A percentile compares a stretch with the other conserved stretches of the same genome.
phyloP scores from a whole-genome alignment of 2,113 vertebrate species.

The Columba janthina region DNA sequence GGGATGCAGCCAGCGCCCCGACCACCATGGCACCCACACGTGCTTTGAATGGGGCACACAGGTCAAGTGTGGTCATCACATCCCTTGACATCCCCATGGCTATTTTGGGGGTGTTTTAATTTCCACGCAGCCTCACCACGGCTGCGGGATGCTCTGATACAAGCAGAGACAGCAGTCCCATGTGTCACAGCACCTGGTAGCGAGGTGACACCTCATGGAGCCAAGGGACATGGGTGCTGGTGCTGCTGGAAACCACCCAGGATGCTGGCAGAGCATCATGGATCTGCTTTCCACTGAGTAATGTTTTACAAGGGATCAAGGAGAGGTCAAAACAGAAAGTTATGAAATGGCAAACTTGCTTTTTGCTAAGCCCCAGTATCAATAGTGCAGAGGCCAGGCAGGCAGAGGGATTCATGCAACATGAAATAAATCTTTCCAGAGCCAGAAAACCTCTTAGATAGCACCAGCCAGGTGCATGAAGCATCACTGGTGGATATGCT shows the following conservation, averaged over 20 bases:
- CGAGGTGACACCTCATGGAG: accelerated
- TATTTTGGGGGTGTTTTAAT: accelerated
- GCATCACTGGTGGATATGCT: not conserved
- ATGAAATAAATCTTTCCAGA: not conserved
- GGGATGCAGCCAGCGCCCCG: not conserved
- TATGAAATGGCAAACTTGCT: not conserved
- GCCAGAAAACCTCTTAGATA: not conserved
- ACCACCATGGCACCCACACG: not conserved
- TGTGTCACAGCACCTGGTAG: accelerated
- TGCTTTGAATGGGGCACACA: accelerated
- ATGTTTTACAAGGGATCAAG: not conserved
- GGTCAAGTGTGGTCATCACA: accelerated
- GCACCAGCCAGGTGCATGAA: not conserved
- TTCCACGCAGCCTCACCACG: not conserved
- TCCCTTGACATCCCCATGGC: not conserved
- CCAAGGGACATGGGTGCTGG: not conserved
- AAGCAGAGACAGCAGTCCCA: not conserved
- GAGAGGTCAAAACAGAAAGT: not conserved
- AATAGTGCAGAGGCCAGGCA: accelerated
- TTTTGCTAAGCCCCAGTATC: not conserved
- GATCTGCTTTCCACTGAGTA: not conserved
- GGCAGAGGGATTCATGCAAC: not conserved
- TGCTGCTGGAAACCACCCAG: not conserved
- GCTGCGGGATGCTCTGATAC: not conserved
- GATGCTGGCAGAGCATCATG: not conserved